phyloP scores from a whole-genome alignment of 2,797 vertebrate species.

The Dromococcyx pavoninus region DNA sequence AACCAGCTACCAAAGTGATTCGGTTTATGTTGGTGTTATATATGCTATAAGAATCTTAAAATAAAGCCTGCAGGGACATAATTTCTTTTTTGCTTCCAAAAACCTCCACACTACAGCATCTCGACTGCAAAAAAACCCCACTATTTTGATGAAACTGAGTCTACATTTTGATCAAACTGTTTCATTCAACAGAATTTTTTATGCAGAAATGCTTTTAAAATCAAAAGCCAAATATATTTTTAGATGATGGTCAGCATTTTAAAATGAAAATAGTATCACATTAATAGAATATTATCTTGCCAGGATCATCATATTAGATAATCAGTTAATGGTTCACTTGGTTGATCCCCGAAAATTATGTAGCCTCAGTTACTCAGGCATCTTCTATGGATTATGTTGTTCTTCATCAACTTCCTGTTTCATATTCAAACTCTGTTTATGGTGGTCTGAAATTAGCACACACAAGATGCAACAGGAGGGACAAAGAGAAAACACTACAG shows the following conservation, averaged over 20 bases:
- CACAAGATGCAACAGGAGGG: background rate
- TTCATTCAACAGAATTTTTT: background rate
- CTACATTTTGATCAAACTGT: background rate
- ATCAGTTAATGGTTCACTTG: background rate
- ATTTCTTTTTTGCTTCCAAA: background rate
- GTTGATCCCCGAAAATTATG: background rate
- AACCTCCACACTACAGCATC: background rate
- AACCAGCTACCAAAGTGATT: constrained; percentile 45
- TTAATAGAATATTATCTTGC: background rate
- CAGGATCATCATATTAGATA: background rate
- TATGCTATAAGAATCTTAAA: constrained; percentile 16
- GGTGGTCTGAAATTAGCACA: background rate
- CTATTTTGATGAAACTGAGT: background rate
- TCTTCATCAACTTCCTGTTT: background rate
- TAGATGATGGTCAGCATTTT: background rate
- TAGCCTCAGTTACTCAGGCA: background rate
- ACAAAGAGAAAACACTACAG: background rate
- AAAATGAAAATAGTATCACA: background rate
- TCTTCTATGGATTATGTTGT: background rate
- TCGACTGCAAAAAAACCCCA: background rate
- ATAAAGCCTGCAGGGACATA: background rate
- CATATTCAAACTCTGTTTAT: background rate
- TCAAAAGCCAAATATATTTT: constrained; percentile 6
- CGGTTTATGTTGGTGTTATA: background rate
- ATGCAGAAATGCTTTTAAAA: background rate